Conservation (phyloP, 92 coral and sea anemone genomes). For the Palythoa heliodiscus region DNA sequence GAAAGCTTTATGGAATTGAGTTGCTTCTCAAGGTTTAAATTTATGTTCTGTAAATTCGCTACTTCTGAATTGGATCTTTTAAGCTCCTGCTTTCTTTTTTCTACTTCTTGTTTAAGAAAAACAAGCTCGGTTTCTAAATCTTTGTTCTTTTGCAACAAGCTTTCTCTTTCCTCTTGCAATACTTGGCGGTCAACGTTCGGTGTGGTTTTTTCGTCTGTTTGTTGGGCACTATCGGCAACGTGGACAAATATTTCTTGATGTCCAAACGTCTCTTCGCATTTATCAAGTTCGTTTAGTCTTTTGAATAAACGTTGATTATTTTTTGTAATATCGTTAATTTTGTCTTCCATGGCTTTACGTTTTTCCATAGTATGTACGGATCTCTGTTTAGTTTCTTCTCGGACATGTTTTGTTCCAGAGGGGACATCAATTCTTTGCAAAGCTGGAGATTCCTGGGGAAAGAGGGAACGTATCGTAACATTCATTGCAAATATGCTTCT, state of each 20-base stretch:
- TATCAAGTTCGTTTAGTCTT: slow-evolving; percentile 8
- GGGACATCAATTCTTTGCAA: neutral
- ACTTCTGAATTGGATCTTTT: neutral
- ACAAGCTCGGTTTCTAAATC: slow-evolving; percentile 1
- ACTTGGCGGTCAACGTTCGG: neutral
- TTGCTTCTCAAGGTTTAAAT: slow-evolving; percentile 13
- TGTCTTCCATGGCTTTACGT: neutral
- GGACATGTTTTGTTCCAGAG: neutral
- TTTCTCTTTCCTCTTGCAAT: neutral
- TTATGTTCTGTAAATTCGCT: neutral
- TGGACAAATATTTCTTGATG: neutral
- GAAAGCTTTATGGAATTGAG: neutral
- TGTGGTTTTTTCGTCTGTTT: neutral
- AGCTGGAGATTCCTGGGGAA: slow-evolving; percentile 14
- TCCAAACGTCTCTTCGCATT: neutral
- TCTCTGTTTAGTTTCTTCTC: neutral
- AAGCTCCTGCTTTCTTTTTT: neutral
- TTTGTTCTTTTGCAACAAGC: neutral
- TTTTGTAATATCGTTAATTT: neutral
- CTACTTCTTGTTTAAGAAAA: neutral
- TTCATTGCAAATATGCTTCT: neutral
- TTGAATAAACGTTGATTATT: slow-evolving; percentile 1
- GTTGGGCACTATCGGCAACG: neutral
- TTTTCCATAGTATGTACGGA: neutral
- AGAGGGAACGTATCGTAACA: neutral